Conservation (phyloP, 2,797 vertebrate species). For the Protonibea diacanthus region DNA sequence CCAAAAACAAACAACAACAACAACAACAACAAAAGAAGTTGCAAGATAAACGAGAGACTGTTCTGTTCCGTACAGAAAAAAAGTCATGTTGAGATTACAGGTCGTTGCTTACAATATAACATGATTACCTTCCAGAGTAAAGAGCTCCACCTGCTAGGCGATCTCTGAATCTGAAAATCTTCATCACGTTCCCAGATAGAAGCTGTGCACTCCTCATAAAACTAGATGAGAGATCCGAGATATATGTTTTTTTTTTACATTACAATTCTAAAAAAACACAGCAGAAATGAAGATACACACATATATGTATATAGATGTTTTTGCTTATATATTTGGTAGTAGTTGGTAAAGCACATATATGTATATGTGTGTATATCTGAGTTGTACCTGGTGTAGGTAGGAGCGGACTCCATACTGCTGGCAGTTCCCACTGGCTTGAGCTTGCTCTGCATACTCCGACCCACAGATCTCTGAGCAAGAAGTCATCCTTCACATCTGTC, state of each 20-base stretch:
- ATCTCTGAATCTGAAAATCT: conserved; percentile 99
- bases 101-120: neutral
- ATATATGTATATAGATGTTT: neutral
- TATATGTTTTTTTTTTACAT: neutral
- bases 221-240: conserved; percentile 76
- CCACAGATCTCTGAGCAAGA: conserved; percentile 92
- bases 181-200: conserved; percentile 98
- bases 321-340: too few relatives aligned
- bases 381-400: conserved; percentile 91
- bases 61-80: neutral
- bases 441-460: conserved; percentile 87
- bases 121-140: conserved; percentile 96
- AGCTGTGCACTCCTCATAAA: conserved; percentile 99
- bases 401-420: conserved; percentile 98
- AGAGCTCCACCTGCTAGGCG: conserved; percentile 97
- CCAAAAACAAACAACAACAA: too few relatives aligned
- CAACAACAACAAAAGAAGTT: neutral
- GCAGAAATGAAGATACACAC: neutral
- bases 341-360: too few relatives aligned
- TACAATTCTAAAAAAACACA: conserved; percentile 11
- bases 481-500: conserved; percentile 92
- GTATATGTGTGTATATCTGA: neutral
- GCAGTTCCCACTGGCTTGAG: conserved; percentile 81
- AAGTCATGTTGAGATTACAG: neutral
- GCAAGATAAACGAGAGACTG: neutral